Conservation (phyloP, 2,113 vertebrate genomes). For the Bambusicola thoracicus region DNA sequence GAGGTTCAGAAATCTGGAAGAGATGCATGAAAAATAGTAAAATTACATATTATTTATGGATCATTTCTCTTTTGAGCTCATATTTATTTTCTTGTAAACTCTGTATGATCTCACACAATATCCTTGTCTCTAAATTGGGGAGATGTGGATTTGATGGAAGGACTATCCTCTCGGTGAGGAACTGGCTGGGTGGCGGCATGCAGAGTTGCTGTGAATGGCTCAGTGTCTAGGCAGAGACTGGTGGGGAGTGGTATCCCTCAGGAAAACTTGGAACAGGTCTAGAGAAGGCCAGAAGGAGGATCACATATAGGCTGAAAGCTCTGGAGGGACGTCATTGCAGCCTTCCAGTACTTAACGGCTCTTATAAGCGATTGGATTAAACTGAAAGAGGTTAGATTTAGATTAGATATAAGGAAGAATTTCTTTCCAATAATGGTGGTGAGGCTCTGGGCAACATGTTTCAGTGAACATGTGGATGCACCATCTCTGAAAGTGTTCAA, state of each 20-base stretch:
- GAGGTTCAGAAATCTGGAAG: constrained; percentile 5
- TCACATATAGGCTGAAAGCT: background rate
- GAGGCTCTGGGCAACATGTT: too few relatives aligned
- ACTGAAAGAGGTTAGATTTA: background rate
- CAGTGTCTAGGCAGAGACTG: background rate
- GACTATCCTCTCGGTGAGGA: background rate
- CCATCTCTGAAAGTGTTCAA: background rate
- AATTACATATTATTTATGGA: background rate
- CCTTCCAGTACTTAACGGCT: background rate
- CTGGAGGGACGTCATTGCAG: background rate
- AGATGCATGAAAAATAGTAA: background rate
- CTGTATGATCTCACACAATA: background rate
- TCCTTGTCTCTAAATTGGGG: background rate
- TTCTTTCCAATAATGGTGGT: background rate
- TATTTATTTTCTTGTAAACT: background rate
- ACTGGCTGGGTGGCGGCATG: background rate
- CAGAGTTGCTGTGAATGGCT: background rate
- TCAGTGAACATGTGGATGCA: background rate
- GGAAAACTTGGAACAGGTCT: background rate
- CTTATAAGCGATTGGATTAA: background rate
- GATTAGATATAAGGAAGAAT: background rate
- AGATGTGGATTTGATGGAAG: background rate
- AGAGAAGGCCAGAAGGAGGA: background rate
- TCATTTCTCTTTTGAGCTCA: background rate
- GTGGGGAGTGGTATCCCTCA: background rate